These are phyloP conservation scores for Acanthosepion pharaonis DNA, from an alignment of 2,888 invertebrate species.

Conservation along the genomic window DNA sequence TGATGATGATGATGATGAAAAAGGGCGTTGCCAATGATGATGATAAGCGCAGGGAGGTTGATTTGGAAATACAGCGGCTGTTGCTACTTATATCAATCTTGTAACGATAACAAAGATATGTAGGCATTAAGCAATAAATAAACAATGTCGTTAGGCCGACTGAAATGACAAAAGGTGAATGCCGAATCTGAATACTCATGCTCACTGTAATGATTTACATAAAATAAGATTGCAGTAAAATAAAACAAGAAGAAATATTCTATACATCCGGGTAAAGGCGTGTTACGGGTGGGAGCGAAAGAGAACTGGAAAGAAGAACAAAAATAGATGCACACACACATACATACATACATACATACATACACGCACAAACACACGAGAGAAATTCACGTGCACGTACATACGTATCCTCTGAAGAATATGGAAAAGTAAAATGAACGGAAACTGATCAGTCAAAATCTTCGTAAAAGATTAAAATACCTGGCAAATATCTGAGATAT, in stretches of 20 bases:
- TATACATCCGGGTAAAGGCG: background rate
- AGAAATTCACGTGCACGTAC: too few relatives aligned
- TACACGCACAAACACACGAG: background rate
- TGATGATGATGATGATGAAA: too few relatives aligned
- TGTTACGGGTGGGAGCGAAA: background rate
- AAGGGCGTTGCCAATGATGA: background rate
- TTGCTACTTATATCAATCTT: background rate
- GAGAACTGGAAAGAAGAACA: background rate
- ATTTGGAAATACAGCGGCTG: background rate
- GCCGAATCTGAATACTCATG: background rate
- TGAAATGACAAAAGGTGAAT: background rate
- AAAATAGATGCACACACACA: background rate
- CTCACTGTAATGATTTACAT: background rate
- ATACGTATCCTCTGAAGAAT: too few relatives aligned
- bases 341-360: background rate
- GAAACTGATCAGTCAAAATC: too few relatives aligned
- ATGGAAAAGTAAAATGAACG: too few relatives aligned
- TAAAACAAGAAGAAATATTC: background rate
- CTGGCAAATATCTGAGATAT: too few relatives aligned
- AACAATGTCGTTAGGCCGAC: background rate
- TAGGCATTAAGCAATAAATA: background rate
- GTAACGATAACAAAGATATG: background rate
- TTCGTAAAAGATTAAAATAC: too few relatives aligned
- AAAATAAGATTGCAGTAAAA: background rate
- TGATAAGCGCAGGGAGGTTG: background rate